These are phyloP conservation scores for Rhaphigaster nebulosa DNA, from an alignment of 2,888 invertebrate species.

Conservation along the genomic window DNA sequence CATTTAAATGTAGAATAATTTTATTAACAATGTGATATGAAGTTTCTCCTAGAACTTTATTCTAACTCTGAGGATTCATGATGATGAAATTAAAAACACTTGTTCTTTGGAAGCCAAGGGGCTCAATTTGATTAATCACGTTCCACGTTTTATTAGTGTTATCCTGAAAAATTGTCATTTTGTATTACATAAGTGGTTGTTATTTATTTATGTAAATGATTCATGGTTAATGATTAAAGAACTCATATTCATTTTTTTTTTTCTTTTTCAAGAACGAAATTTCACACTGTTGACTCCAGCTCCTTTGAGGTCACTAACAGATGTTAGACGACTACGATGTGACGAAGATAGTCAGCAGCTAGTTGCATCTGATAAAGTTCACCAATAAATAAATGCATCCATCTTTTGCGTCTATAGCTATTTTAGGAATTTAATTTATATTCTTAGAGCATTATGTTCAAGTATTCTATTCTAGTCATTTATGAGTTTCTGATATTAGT, in stretches of 20 bases:
- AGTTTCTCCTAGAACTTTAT: too few relatives aligned
- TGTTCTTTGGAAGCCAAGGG: too few relatives aligned
- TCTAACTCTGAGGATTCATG: too few relatives aligned
- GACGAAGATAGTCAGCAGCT: constrained; percentile 66
- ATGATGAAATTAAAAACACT: too few relatives aligned
- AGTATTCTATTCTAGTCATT: constrained; percentile 30
- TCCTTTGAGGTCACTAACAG: constrained; percentile 72
- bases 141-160: too few relatives aligned
- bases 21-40: too few relatives aligned
- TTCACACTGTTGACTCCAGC: constrained; percentile 73
- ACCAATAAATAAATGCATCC: constrained; percentile 57
- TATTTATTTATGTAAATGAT: too few relatives aligned
- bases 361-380: constrained; percentile 63
- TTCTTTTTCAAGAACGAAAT: constrained; percentile 63
- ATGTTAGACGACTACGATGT: constrained; percentile 69
- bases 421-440: not conserved
- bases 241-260: not conserved
- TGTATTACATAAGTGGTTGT: too few relatives aligned
- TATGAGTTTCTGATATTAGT: not conserved
- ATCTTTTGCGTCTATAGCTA: not conserved
- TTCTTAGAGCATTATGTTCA: not conserved
- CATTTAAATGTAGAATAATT: too few relatives aligned
- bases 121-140: too few relatives aligned
- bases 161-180: too few relatives aligned
- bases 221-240: not conserved